A percentile compares a stretch with the other conserved stretches of the same genome.
Evolutionary conservation across 2,888 invertebrate species (phyloP).

Genomic region (Heliconius sara): DNA sequence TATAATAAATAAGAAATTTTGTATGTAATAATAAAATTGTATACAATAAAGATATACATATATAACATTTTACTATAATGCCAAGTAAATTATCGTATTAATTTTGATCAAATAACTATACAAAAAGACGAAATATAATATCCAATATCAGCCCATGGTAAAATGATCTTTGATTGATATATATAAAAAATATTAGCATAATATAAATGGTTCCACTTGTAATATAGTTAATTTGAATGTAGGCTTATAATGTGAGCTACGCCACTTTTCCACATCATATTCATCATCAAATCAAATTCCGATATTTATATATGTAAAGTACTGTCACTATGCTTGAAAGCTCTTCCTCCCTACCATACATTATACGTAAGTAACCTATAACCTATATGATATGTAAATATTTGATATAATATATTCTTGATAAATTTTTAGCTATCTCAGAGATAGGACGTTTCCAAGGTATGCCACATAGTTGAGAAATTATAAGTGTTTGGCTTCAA

Average conservation of each 20-base stretch:
- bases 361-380: constrained; percentile 33
- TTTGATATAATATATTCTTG: constrained; percentile 59
- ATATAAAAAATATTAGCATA: neutral
- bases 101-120: too few relatives aligned
- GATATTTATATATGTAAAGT: constrained; percentile 34
- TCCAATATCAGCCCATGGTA: too few relatives aligned
- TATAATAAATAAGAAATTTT: too few relatives aligned
- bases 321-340: constrained; percentile 43
- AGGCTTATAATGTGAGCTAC: constrained; percentile 12
- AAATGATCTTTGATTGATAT: neutral
- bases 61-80: too few relatives aligned
- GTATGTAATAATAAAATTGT: too few relatives aligned
- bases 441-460: constrained; percentile 97
- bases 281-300: constrained; percentile 25
- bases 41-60: too few relatives aligned
- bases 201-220: neutral
- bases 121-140: too few relatives aligned
- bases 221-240: neutral
- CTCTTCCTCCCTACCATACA: constrained; percentile 38
- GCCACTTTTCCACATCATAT: constrained; percentile 30
- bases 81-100: too few relatives aligned
- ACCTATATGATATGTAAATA: constrained; percentile 36
- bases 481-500: constrained; percentile 75
- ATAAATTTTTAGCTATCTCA: constrained; percentile 90
- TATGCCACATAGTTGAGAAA: constrained; percentile 80